Percentiles rank a stretch among this genome's conserved stretches.
Evolutionary conservation across 1,140 invertebrate genomes (phyloP).

Genomic region (Platyscapa corneri): DNA sequence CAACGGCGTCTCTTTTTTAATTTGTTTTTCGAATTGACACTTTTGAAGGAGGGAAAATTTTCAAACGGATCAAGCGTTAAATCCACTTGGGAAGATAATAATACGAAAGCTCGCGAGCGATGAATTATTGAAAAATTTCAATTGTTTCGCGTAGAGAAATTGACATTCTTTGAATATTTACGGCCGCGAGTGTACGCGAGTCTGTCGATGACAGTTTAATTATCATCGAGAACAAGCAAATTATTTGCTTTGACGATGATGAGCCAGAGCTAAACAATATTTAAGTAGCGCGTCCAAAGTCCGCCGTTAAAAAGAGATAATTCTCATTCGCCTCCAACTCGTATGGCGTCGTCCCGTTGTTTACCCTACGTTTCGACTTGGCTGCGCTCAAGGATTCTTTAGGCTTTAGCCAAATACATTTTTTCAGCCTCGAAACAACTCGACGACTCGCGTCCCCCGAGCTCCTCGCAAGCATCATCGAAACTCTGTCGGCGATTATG

Average conservation of each 20-base stretch:
- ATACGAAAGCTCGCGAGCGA: no score
- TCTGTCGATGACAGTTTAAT: neutral
- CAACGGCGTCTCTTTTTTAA: no score
- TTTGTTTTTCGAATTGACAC: neutral
- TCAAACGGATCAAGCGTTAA: neutral
- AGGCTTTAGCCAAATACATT: neutral
- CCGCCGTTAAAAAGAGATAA: neutral
- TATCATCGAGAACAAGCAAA: neutral
- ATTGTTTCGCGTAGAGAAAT: neutral
- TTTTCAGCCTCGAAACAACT: neutral
- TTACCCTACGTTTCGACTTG: neutral
- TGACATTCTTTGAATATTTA: neutral
- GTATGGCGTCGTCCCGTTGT: neutral
- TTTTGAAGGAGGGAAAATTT: no score
- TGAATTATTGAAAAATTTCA: neutral
- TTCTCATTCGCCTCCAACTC: neutral
- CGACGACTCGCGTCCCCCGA: neutral
- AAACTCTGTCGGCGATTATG: slow-evolving; percentile 13
- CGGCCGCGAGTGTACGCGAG: neutral
- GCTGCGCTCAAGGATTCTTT: neutral
- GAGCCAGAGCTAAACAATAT: no score
- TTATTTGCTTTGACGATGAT: neutral
- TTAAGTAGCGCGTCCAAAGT: no score
- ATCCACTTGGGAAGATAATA: neutral
- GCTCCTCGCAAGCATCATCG: slow-evolving; percentile 5